Base-by-base conservation (phyloP, 2,113 vertebrate genomes). In the Paralichthys olivaceus region DNA sequence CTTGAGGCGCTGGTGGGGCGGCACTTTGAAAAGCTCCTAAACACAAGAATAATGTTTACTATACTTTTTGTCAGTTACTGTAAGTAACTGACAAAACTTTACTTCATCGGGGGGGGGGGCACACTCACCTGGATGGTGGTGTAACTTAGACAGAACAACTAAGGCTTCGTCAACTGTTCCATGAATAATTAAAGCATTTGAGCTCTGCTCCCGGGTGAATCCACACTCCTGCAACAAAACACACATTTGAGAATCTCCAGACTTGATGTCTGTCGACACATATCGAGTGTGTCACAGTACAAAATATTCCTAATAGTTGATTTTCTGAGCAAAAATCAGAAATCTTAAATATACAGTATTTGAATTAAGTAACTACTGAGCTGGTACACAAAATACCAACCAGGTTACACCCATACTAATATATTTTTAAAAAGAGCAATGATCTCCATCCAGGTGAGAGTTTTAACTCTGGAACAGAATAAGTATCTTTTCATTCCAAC, bases 111-210 rank as follows among this genome's bases (percentile, higher is more conserved):
- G 37, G 37, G 28, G 28, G 28, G 37, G 3, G 37, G 2, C 7
- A 2, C 32, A 51, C 84, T 83, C 71, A 93, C 91, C 84, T 62
- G 79, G 59, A 19, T 0, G 80, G 1, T 12, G 2, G 19, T 83
- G 56, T 72, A 89, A 75, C 26, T 70, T 74, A 8, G 77, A 83
- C 71, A 93, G 72, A 17, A 84, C 89, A 34, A 86, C 74, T 17
- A 82, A 40, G 0, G 91, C 83, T 17, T 90, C 86, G 20, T 87
- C 13, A 7, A 93, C 81, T 0, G 89, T 92, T 9, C 90, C 89
- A 9, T 93, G 88, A 63, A 92, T 86, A 72, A 91, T 86, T 87
- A 94, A 89, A 75, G 91, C 92, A n/a, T 92, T 90, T n/a, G 87
- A 83, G 69, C 93, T 91, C 78, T 94, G 90, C 61, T 92, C 88